These are phyloP conservation scores for Patella depressa DNA, from an alignment of 2,888 invertebrate genomes.

Conservation along the genomic window DNA sequence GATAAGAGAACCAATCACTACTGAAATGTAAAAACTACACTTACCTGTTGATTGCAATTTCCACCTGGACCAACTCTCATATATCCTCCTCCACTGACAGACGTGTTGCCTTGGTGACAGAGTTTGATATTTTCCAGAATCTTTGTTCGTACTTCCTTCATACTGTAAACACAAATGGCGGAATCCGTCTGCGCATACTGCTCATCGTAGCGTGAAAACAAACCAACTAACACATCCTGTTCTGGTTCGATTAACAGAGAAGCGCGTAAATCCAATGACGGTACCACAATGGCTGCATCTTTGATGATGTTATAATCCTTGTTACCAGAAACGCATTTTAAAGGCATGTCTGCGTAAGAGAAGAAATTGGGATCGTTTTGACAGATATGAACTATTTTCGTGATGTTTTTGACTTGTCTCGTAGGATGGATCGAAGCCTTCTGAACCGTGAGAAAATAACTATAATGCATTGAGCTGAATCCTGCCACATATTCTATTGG, in stretches of 20 bases:
- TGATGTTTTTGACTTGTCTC: slow-evolving; percentile 74
- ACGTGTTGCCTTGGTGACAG: slow-evolving; percentile 51
- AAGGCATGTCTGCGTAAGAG: slow-evolving; percentile 97
- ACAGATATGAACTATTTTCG: slow-evolving; percentile 94
- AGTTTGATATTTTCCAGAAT: slow-evolving; percentile 55
- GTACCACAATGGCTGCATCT: slow-evolving; percentile 93
- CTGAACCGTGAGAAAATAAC: slow-evolving; percentile 84
- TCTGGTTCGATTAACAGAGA: slow-evolving; percentile 67
- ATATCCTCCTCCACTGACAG: slow-evolving; percentile 55
- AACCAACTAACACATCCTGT: slow-evolving; percentile 69
- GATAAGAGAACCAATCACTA: too few species aligned
- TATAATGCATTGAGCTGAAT: slow-evolving; percentile 59
- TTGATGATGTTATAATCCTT: slow-evolving; percentile 87
- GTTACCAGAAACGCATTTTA: slow-evolving; percentile 82
- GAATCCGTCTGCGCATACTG: slow-evolving; percentile 42
- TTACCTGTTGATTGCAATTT: slow-evolving; percentile 40
- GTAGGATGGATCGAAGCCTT: slow-evolving; percentile 74
- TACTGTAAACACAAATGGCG: slow-evolving; percentile 60
- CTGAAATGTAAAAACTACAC: background rate
- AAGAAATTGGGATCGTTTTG: slow-evolving; percentile 96
- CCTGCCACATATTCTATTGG: slow-evolving; percentile 61
- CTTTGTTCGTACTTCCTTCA: slow-evolving; percentile 53
- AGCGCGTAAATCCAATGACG: slow-evolving; percentile 90
- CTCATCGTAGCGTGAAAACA: slow-evolving; percentile 81
- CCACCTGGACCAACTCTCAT: slow-evolving; percentile 42